These are phyloP conservation scores for Troides aeacus DNA, from an alignment of 2,888 invertebrate genomes.

Conservation along the genomic window DNA sequence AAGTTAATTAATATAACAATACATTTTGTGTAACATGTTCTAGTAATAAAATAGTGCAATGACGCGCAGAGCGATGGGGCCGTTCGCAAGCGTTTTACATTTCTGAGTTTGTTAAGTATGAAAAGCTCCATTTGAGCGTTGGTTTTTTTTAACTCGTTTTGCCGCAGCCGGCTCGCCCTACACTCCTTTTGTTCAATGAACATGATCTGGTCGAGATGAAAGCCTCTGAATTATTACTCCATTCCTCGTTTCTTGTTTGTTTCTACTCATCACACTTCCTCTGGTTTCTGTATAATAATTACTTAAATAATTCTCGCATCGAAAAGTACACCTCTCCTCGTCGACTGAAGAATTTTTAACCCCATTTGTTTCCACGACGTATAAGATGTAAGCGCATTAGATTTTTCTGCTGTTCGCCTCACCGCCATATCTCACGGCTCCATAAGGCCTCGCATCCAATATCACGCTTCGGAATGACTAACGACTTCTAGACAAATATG, in stretches of 20 bases:
- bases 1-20: conserved; percentile 3
- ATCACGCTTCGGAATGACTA: conserved; percentile 57
- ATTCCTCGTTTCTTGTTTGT: conserved; percentile 64
- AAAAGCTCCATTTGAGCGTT: conserved; percentile 69
- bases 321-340: conserved; percentile 42
- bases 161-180: conserved; percentile 57
- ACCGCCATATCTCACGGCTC: conserved; percentile 57
- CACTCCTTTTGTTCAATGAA: conserved; percentile 71
- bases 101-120: conserved; percentile 68
- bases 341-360: conserved; percentile 47
- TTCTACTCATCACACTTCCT: conserved; percentile 59
- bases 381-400: conserved; percentile 61
- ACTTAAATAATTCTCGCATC: conserved; percentile 54
- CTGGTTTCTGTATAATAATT: conserved; percentile 56
- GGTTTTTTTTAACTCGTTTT: conserved; percentile 64
- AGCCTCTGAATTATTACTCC: conserved; percentile 66
- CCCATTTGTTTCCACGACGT: conserved; percentile 60
- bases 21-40: not conserved
- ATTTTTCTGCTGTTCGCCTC: conserved; percentile 58
- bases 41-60: conserved; percentile 23
- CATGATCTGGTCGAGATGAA: conserved; percentile 76
- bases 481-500: conserved; percentile 52
- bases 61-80: conserved; percentile 41
- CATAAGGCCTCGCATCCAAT: conserved; percentile 60
- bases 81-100: conserved; percentile 51